These are phyloP conservation scores for Numida meleagris DNA, from an alignment of 2,113 vertebrate genomes.

Conservation along the genomic window DNA sequence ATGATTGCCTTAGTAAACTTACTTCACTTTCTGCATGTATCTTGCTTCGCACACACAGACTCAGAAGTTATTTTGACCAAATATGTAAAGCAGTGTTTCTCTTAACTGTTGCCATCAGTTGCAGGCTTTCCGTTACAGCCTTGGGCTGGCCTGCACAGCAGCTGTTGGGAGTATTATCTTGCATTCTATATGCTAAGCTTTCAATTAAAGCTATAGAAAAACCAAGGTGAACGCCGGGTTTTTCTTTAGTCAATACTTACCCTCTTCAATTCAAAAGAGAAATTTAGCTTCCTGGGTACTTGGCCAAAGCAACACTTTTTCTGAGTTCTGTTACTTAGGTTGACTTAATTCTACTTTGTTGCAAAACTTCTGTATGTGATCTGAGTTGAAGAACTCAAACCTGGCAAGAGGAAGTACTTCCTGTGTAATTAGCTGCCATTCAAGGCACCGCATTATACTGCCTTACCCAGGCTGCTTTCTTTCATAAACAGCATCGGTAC, in stretches of 20 bases:
- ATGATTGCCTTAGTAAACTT: background rate
- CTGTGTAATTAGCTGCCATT: background rate
- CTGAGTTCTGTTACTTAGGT: background rate
- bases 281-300: background rate
- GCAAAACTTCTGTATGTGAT: background rate
- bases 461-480: background rate
- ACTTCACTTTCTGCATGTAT: background rate
- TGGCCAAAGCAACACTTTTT: background rate
- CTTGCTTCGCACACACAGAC: background rate
- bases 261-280: background rate
- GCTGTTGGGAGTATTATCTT: background rate
- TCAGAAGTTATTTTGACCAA: background rate
- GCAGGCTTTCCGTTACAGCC: background rate
- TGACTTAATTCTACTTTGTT: background rate
- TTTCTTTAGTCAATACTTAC: background rate
- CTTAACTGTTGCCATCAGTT: background rate
- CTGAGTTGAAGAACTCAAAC: background rate
- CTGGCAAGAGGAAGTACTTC: accelerated
- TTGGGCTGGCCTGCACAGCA: background rate
- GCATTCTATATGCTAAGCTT: background rate
- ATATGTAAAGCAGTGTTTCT: background rate
- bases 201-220: background rate
- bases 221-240: background rate
- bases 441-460: background rate
- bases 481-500: background rate